A percentile compares a stretch with the other conserved stretches of the same genome.
phyloP scores from a whole-genome alignment of 2,888 invertebrate genomes.

The Ornithoptera alexandrae region DNA sequence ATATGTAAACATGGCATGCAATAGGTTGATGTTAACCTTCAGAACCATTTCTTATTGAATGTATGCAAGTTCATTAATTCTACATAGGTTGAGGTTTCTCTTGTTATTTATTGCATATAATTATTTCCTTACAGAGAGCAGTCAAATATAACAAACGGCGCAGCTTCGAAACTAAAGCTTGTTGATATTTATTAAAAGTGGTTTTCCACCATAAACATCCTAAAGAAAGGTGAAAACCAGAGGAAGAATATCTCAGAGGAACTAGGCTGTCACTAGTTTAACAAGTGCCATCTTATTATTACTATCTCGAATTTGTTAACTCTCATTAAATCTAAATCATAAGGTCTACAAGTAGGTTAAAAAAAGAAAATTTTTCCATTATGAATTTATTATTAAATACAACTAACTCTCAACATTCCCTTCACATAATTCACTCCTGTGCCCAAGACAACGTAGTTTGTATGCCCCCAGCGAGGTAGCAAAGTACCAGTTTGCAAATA shows the following conservation, averaged over 20 bases:
- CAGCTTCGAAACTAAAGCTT: slow-evolving; percentile 34
- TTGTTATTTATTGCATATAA: not conserved
- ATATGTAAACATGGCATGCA: too few relatives aligned
- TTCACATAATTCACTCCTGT: slow-evolving; percentile 53
- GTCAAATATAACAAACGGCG: slow-evolving; percentile 57
- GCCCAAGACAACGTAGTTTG: slow-evolving; percentile 48
- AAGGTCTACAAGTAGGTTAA: slow-evolving; percentile 20
- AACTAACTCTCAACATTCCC: slow-evolving; percentile 57
- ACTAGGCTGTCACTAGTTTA: slow-evolving; percentile 50
- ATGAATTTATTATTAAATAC: slow-evolving; percentile 63
- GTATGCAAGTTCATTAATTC: too few relatives aligned
- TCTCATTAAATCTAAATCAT: slow-evolving; percentile 18
- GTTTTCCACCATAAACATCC: slow-evolving; percentile 36
- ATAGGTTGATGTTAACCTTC: too few relatives aligned
- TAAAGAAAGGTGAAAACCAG: slow-evolving; percentile 39
- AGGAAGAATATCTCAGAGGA: slow-evolving; percentile 37
- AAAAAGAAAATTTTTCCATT: slow-evolving; percentile 61
- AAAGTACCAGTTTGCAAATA: slow-evolving; percentile 1
- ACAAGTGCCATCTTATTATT: slow-evolving; percentile 64
- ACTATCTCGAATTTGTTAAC: slow-evolving; percentile 51
- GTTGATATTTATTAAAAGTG: slow-evolving; percentile 7
- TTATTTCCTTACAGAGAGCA: slow-evolving; percentile 61
- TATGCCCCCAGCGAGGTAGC: slow-evolving; percentile 42
- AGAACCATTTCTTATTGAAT: too few relatives aligned
- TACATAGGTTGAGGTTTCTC: not conserved